Evolutionary conservation across 1,140 invertebrate species (phyloP), one percentile per base, ranked within the genome.

Genomic region (Teleopsis dalmanni): DNA sequence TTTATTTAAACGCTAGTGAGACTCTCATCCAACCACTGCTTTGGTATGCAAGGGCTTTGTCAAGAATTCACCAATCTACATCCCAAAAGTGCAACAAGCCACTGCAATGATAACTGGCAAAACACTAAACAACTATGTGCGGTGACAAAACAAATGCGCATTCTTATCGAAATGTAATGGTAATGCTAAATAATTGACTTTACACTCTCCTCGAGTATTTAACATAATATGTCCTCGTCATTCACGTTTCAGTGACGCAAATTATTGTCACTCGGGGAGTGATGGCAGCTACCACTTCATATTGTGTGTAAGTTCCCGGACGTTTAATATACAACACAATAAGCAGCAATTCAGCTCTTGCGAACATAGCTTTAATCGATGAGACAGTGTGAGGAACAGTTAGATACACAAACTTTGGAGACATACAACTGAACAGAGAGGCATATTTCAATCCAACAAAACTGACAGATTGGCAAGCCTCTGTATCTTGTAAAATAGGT

Each of bases 121-220:
- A 35, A 5, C 34, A 16, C 19, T 18, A 3, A 14, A 36, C 34
- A 36, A 36, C 9, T 36, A 36, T 36, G 16, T 36, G 34, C 3
- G 6, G 21, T 5, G 5, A 19, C 34, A 18, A 36, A 14, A 8
- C 16, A 14, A 16, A 18, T 19, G 16, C 16, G 16, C 4, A 36
- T 19, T 13, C 16, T 18, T 36, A 14, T 13, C 34, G n/a, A 23
- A 38, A 23, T 44, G 42, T 44, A 33, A 19, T 44, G n/a, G 42
- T 44, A 44, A 44, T 44, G 27, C 42, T 44, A 44, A 44, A 44
- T 44, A 44, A 44, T 44, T 44, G 42, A 44, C 34, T 44, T 44
- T 31, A 44, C 42, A 44, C 42, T 44, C 22, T 33, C 13, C n/a
- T n/a, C n/a, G n/a, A n/a, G n/a, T n/a, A n/a, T n/a, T n/a, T n/a